Percentiles rank a stretch among this genome's conserved stretches.
These are phyloP conservation scores for Byasa hedistus DNA, from an alignment of 2,888 invertebrate species.

Conservation along the genomic window DNA sequence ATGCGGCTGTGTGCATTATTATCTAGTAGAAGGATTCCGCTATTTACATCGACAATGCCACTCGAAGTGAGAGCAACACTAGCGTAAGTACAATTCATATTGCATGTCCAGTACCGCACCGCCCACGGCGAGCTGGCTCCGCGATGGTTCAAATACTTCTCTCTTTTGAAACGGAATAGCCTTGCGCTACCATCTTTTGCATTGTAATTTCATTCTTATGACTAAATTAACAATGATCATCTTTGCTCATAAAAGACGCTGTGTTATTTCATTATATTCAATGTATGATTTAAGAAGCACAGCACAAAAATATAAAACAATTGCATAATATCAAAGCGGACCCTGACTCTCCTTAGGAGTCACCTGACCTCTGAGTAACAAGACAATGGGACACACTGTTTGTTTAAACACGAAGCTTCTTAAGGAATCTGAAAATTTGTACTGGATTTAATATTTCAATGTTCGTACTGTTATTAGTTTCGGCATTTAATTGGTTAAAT, in stretches of 20 bases:
- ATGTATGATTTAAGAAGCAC: constrained; percentile 30
- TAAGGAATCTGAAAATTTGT: constrained; percentile 31
- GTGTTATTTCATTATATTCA: constrained; percentile 20
- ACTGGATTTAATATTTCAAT: constrained; percentile 29
- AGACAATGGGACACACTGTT: constrained; percentile 52
- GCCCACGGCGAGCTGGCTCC: constrained; percentile 64
- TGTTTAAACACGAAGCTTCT: constrained; percentile 36
- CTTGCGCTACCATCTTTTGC: constrained; percentile 10
- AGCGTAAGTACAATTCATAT: constrained; percentile 65
- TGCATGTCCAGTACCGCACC: constrained; percentile 69
- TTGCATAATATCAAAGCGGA: constrained; percentile 63
- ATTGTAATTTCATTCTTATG: constrained; percentile 31
- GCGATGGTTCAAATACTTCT: constrained; percentile 50
- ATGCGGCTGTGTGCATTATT: constrained; percentile 46
- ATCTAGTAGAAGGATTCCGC: constrained; percentile 49
- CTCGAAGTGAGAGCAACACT: constrained; percentile 44
- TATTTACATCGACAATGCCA: constrained; percentile 52
- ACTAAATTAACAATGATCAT: neutral
- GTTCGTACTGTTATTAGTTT: constrained; percentile 10
- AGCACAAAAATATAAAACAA: constrained; percentile 73
- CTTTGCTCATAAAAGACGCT: neutral
- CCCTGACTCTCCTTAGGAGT: constrained; percentile 53
- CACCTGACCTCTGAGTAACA: constrained; percentile 48
- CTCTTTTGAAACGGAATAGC: constrained; percentile 33
- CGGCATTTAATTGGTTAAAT: neutral